These are phyloP conservation scores for Daphoenositta chrysoptera DNA, from an alignment of 2,113 vertebrate species.

Conservation along the genomic window DNA sequence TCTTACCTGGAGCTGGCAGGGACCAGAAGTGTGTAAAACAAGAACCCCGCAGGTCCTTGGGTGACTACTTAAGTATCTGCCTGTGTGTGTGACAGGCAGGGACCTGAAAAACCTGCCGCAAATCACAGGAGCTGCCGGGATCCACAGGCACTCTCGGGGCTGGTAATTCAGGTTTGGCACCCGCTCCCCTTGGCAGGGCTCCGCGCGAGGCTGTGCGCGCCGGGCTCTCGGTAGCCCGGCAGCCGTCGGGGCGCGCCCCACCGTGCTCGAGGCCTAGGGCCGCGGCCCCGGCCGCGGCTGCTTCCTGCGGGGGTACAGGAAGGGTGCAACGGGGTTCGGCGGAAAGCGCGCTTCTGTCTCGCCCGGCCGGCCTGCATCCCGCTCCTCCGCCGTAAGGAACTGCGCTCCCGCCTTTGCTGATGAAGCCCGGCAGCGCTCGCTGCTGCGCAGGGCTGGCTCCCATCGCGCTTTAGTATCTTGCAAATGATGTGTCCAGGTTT, in stretches of 20 bases:
- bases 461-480: not conserved
- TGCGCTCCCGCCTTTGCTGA: not conserved
- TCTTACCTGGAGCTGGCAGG: constrained; percentile 57
- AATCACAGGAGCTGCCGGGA: constrained; percentile 30
- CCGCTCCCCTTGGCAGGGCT: constrained; percentile 20
- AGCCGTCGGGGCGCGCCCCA: not conserved
- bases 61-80: constrained; percentile 61
- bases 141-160: constrained; percentile 37
- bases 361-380: not conserved
- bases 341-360: not conserved
- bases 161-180: constrained; percentile 71
- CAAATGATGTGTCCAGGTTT: not conserved
- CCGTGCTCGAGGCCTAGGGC: not conserved
- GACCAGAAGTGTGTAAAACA: not conserved
- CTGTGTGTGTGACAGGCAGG: constrained; percentile 58
- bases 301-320: not conserved
- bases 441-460: not conserved
- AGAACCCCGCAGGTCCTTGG: not conserved
- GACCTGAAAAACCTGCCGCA: constrained; percentile 77
- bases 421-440: fast-evolving
- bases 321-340: not conserved
- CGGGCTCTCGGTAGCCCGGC: not conserved
- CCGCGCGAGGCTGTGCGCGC: not conserved
- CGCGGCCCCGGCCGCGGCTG: not conserved
- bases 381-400: not conserved